phyloP scores from a whole-genome alignment of 2,113 vertebrate genomes.

The Ia io region DNA sequence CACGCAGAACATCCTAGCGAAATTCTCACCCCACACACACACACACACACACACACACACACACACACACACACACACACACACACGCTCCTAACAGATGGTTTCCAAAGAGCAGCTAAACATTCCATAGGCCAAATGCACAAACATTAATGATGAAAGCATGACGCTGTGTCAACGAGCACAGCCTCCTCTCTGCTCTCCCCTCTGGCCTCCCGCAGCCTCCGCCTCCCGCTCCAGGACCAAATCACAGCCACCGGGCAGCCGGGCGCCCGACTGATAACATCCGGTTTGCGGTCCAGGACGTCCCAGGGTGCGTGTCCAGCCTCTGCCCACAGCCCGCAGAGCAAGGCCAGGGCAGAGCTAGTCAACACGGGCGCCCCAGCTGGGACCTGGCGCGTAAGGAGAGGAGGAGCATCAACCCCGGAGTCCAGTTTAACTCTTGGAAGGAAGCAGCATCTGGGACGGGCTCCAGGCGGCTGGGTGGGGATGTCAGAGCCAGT shows the following conservation, averaged over 20 bases:
- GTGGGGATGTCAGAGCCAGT: background rate
- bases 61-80: background rate
- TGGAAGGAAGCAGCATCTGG: conserved; percentile 71
- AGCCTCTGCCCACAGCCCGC: conserved; percentile 70
- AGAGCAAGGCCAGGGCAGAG: conserved; percentile 68
- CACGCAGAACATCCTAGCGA: conserved; percentile 47
- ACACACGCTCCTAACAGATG: conserved; percentile 53
- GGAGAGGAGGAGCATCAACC: conserved; percentile 73
- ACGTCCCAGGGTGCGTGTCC: conserved; percentile 73
- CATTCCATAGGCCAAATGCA: conserved; percentile 63
- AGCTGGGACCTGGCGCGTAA: conserved; percentile 71
- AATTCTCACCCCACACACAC: conserved; percentile 33
- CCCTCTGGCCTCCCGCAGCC: background rate
- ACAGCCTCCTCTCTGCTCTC: background rate
- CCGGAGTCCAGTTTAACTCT: conserved; percentile 63
- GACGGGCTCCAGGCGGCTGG: conserved; percentile 60
- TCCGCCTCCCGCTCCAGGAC: background rate
- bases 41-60: background rate
- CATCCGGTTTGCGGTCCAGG: conserved; percentile 76
- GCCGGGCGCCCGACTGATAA: conserved; percentile 48
- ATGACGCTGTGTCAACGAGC: background rate
- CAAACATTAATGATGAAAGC: conserved; percentile 56
- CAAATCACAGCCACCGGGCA: conserved; percentile 29
- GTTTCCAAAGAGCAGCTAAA: conserved; percentile 55
- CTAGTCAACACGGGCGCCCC: conserved; percentile 71